Base-by-base conservation (phyloP, 1,140 invertebrate species). In the Listronotus bonariensis region DNA sequence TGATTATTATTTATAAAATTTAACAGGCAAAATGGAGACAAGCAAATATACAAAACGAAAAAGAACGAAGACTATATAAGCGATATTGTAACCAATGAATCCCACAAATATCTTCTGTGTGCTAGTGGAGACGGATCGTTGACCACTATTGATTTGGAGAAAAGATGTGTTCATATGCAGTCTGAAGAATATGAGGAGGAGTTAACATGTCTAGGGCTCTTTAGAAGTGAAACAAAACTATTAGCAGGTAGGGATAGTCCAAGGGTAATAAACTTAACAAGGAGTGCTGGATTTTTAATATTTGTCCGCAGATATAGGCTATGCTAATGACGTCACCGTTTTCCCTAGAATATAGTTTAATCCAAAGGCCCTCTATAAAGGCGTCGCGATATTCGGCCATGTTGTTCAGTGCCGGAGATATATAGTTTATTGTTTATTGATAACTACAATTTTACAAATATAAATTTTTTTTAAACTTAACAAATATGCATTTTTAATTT, bases 61-160 rank as follows among this genome's bases (percentile, higher is more conserved):
- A 86, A 93, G 77, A 87, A 89, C 73, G 89, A 95, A 61, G 93
- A 97, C 73, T 92, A 89, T 79, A 88, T 98, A 20, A 93, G 89
- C 74, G 86, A 90, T 69, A 89, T 97, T 82, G 80, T 91, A 26
- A 88, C 89, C 58, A 92, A 93, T 77, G 86, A 88, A 34, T 83
- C 87, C 12, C 87, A 87, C 56, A 91, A 89, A 73, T 87, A 90
- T 70, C 81, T 98, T 43, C 82, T 93, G 11, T 92, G 91, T 72
- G 85, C 92, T n/a, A 89, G 92, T 80, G n/a, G n/a, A n/a, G 95
- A 97, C 82, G 95, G 95, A 43, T 89, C 89, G 48, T 77, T 98
- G 8, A 91, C 89, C 14, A 89, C 92, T 43, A 89, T 95, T 67
- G 93, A 97, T 81, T 85, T 97, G 49, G 82, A 87, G 59, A 85